Conservation (phyloP, 2,888 invertebrate genomes). For the Machimus rusticus region DNA sequence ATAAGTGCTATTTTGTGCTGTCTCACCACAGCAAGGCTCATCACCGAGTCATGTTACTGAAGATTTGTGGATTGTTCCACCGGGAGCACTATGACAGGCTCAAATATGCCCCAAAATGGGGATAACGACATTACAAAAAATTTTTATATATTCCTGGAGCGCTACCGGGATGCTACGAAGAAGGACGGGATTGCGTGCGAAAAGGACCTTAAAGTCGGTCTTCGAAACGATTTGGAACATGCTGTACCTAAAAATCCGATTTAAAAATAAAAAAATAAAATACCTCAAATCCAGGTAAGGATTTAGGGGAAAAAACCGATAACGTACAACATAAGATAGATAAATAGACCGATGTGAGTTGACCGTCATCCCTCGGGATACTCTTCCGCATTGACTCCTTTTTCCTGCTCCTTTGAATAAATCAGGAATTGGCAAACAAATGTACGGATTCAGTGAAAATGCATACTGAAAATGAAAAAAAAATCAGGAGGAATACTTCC, state of each 20-base stretch:
- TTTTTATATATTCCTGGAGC: not conserved
- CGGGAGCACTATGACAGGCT: conserved; percentile 9
- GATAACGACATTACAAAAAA: conserved; percentile 8
- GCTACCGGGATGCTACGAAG: not conserved
- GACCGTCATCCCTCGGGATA: not conserved
- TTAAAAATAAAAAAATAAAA: not conserved
- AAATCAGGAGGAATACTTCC: not conserved
- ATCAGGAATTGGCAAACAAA: not conserved
- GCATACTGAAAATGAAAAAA: not conserved
- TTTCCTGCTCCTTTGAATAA: not conserved
- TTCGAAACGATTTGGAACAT: not conserved
- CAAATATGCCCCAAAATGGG: not conserved
- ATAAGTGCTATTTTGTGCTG: conserved; percentile 31
- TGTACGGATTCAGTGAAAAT: not conserved
- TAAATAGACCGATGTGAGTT: not conserved
- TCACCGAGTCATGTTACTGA: conserved; percentile 35
- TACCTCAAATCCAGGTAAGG: not conserved
- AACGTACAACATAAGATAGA: not conserved
- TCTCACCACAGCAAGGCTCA: conserved; percentile 22
- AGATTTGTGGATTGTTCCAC: conserved; percentile 39
- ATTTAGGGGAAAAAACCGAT: not conserved
- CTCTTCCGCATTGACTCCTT: not conserved
- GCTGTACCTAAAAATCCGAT: not conserved
- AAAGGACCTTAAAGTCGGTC: not conserved
- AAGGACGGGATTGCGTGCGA: not conserved